These are phyloP conservation scores for Panthera leo DNA, from an alignment of 2,113 vertebrate species.

Conservation along the genomic window DNA sequence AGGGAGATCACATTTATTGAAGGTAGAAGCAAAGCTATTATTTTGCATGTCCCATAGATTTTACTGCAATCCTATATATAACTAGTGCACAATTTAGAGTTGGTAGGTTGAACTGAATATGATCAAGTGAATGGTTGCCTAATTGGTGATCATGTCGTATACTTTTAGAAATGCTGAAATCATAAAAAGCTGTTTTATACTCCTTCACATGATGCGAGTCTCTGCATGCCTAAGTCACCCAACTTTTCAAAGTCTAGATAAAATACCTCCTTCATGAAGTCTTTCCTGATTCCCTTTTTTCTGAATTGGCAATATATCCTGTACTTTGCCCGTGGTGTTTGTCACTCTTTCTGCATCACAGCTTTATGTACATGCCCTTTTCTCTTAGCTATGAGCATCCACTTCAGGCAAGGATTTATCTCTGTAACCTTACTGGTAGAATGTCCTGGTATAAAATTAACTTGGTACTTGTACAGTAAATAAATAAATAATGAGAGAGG, in stretches of 20 bases:
- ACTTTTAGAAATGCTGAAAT: slow-evolving; percentile 25
- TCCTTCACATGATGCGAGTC: background rate
- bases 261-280: background rate
- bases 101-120: slow-evolving; percentile 32
- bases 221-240: background rate
- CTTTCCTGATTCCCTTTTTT: background rate
- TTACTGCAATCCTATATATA: slow-evolving; percentile 73
- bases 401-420: background rate
- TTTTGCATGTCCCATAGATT: slow-evolving; percentile 74
- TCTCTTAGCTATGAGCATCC: background rate
- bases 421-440: background rate
- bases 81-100: slow-evolving; percentile 7
- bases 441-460: background rate
- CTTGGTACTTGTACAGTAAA: background rate
- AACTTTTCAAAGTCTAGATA: background rate
- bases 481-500: background rate
- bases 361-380: background rate
- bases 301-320: background rate
- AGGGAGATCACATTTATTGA: slow-evolving; percentile 59
- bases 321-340: background rate
- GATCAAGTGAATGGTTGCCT: slow-evolving; percentile 22
- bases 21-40: slow-evolving; percentile 76
- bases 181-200: slow-evolving; percentile 28
- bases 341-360: background rate
- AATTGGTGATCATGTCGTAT: background rate